phyloP scores from a whole-genome alignment of 2,113 vertebrate species.

The Callithrix jacchus region DNA sequence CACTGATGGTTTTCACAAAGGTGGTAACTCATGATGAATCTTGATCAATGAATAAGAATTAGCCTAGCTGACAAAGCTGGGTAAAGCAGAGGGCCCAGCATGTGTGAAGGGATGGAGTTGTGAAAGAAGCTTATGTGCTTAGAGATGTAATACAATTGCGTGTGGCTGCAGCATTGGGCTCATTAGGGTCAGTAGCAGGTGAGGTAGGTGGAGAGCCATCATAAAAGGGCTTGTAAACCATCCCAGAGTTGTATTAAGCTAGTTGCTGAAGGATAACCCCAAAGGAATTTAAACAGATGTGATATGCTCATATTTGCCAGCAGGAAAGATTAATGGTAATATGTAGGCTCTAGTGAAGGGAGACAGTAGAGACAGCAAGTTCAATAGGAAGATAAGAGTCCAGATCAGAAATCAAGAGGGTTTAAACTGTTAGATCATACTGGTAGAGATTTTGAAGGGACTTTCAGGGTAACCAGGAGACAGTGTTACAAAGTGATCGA shows the following conservation, averaged over 20 bases:
- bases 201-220: background rate
- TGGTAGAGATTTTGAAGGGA: background rate
- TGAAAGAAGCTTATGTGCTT: background rate
- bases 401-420: background rate
- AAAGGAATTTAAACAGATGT: background rate
- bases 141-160: background rate
- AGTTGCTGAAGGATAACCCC: background rate
- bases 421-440: background rate
- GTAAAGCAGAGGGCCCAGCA: background rate
- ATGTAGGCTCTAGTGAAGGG: background rate
- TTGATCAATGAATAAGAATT: background rate
- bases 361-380: background rate
- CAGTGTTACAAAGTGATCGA: background rate
- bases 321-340: background rate
- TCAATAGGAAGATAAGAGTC: background rate
- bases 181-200: background rate
- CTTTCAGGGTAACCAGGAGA: background rate
- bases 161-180: background rate
- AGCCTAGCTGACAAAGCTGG: background rate
- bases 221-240: background rate
- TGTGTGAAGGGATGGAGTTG: background rate
- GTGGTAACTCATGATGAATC: background rate
- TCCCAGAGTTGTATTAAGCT: background rate
- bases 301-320: background rate
- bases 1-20: constrained; percentile 8